Conservation (phyloP, 53 echinoderm and acorn worm genomes). For the Temnopleurus reevesii region DNA sequence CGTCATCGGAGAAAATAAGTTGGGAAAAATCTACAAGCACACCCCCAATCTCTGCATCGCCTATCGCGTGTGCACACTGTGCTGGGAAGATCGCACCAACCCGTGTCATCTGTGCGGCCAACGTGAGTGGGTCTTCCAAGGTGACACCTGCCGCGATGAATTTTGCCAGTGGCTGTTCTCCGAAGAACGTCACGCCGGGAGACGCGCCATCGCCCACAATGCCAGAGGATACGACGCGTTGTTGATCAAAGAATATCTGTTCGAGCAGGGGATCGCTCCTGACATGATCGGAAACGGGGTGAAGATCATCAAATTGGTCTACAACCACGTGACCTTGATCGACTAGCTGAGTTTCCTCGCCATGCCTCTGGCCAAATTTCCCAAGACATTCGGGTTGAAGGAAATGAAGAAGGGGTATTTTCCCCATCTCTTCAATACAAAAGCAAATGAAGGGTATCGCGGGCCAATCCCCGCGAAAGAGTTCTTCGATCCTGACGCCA, state of each 20-base stretch:
- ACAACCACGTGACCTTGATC: background rate
- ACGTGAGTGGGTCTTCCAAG: slow-evolving; percentile 36
- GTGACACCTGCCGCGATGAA: background rate
- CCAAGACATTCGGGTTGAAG: slow-evolving; percentile 50
- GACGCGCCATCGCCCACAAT: slow-evolving; percentile 54
- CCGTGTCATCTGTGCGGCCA: background rate
- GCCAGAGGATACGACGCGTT: slow-evolving; percentile 57
- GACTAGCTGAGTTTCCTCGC: slow-evolving; percentile 59
- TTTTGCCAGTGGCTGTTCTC: slow-evolving; percentile 51
- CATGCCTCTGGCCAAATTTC: slow-evolving; percentile 52
- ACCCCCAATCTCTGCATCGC: slow-evolving; percentile 47
- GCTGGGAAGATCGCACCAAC: background rate
- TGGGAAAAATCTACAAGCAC: too few relatives aligned
- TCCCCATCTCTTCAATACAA: slow-evolving; percentile 54
- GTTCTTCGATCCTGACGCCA: slow-evolving; percentile 21
- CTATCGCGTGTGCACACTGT: slow-evolving; percentile 18
- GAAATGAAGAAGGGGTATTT: slow-evolving; percentile 56
- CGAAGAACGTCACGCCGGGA: background rate
- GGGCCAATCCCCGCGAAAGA: slow-evolving; percentile 44
- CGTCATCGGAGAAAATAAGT: too few relatives aligned
- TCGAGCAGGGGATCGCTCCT: background rate
- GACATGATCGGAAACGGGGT: slow-evolving; percentile 12
- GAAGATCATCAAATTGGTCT: slow-evolving; percentile 42
- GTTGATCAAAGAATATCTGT: slow-evolving; percentile 19
- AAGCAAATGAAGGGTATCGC: slow-evolving; percentile 33